Base-by-base conservation (phyloP, 2,888 invertebrate species). In the Shargacucullia verbasci region DNA sequence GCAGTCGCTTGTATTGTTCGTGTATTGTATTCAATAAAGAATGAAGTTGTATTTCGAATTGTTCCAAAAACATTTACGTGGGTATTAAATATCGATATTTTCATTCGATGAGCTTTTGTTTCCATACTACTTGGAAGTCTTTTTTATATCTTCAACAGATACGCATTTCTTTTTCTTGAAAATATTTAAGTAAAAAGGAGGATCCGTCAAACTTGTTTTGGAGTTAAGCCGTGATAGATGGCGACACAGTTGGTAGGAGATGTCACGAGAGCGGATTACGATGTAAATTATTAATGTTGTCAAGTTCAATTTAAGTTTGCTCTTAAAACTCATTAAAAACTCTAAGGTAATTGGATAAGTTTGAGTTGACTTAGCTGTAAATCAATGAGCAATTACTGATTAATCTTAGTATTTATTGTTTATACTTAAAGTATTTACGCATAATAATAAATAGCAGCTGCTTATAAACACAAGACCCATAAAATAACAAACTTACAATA, bases 171-270 rank as follows among this genome's bases (percentile, higher is more conserved):
- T 20, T 20, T 20, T 20, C 20, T 20, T 20, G 20, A 4, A 35
- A 35, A 13, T 7, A 35, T 1, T 12, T 12, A 40, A 14, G 45
- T 35, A 44, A 47, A 54, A 52, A 45, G 40, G 13, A 14, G 39
- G 12, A 48, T 52, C 38, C 55, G 43, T 27, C 54, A 61, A 63
- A 45, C 20, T 33, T 67, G 41, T 67, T 61, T 55, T 40, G 41
- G 34, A 39, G 31, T 41, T 15, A 53, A 55, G 13, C 12, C 14
- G 39, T 65, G 66, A 72, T 56, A 74, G 50, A 74, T 59, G 57
- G 56, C 53, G 66, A 39, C 39, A 52, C 66, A 46, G 58, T 41
- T 14, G 41, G 43, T 27, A 12, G 37, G 37, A 52, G 47, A 44
- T 59, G 54, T 55, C 54, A 37, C 45, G 39, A 27, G 14, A 12